Evolutionary conservation across 2,797 vertebrate genomes (phyloP), one percentile per base, ranked within the genome.

Genomic region (Centropyge bicolor): DNA sequence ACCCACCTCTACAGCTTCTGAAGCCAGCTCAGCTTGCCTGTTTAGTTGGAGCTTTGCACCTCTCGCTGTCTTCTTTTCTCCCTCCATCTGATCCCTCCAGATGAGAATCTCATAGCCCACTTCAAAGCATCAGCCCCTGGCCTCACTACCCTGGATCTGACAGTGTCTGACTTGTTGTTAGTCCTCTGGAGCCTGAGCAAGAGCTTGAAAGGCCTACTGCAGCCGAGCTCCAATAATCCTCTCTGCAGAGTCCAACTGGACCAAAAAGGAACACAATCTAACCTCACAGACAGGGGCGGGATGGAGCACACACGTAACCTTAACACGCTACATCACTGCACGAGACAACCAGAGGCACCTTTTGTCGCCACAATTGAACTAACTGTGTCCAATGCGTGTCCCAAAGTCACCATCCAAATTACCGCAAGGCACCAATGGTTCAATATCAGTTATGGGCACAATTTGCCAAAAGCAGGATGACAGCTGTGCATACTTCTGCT

Each of bases 51-150:
- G 87, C 84, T 92, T 91, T 91, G 80, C 92, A 89, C 83, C 85
- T 89, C 79, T 86, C 59, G 14, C 73, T 81, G 67, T 87, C 83
- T 85, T 83, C 59, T 85, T 81, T 84, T 82, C 87, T 86, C 60
- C 86, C 69, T 85, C 72, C 77, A 81, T 92, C 84, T 92, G 89
- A 90, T 90, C 89, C 78, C 76, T 86, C 73, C 71, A 92, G 89
- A 92, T 87, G 90, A 89, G 88, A 92, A 92, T 91, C 82, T 90
- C 91, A 84, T 81, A 90, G 89, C 84, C 87, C 78, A 91, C 93
- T 93, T 95, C 94, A 95, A 94, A 94, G 93, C 81, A 22, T 63
- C 80, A 79, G 89, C 89, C 86, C 85, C 82, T 86, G 87, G 93
- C 90, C 81, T 86, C 82, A 70, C 84, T 81, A 75, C 85, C 88